Conservation (phyloP, 2,797 vertebrate species). For the Syngnathus rostellatus region DNA sequence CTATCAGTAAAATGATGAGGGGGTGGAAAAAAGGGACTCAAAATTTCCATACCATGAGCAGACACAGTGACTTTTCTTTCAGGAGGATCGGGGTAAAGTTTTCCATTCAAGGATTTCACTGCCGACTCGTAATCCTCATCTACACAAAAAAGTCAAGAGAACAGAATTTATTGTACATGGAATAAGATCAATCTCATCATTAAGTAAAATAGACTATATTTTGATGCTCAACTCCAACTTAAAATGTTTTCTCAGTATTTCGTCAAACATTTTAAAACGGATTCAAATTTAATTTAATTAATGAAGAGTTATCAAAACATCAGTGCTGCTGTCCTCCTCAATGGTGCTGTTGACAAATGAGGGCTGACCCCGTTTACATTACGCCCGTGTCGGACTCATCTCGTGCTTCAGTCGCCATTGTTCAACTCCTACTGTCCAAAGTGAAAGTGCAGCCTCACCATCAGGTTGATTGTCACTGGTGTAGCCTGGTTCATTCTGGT, state of each 20-base stretch:
- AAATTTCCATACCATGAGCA: constrained; percentile 39
- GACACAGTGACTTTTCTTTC: constrained; percentile 21
- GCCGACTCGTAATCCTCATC: constrained; percentile 93
- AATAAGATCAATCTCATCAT: not conserved
- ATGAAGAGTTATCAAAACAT: not conserved
- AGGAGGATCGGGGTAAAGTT: constrained; percentile 75
- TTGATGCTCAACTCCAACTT: not conserved
- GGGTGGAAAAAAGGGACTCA: not conserved
- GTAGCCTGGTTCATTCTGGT: constrained; percentile 86
- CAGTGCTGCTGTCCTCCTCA: not conserved
- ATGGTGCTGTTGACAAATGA: not conserved
- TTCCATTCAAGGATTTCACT: constrained; percentile 85
- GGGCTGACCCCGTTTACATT: not conserved
- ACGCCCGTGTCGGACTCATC: not conserved
- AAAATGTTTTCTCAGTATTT: not conserved
- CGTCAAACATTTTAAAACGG: not conserved
- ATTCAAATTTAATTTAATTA: not conserved
- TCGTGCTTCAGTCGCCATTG: not conserved
- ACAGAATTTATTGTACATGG: no score
- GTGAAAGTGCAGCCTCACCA: constrained; percentile 66
- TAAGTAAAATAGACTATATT: no score
- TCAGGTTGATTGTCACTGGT: constrained; percentile 80
- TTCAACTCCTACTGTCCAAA: not conserved
- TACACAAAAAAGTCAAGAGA: constrained; percentile 39
- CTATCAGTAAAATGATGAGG: not conserved